A percentile compares a stretch with the other conserved stretches of the same genome.
Evolutionary conservation across 2,113 vertebrate species (phyloP).

Genomic region (Gnathonemus longibarbis): DNA sequence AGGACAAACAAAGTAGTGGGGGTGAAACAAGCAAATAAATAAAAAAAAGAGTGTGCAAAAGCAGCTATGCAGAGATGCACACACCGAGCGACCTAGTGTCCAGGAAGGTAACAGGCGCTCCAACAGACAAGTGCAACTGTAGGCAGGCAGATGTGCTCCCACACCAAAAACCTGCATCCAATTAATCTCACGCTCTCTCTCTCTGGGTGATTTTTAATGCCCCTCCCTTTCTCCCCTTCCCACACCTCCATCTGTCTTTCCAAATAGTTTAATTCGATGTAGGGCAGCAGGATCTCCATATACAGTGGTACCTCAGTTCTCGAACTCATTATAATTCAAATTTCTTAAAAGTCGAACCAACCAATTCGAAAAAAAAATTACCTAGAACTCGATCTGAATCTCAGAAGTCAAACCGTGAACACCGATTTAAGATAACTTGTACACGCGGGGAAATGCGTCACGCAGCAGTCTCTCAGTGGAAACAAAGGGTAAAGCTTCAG

Average conservation of each 20-base stretch:
- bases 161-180: not conserved
- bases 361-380: too few species aligned
- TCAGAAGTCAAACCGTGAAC: too few species aligned
- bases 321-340: too few species aligned
- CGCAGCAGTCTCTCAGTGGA: too few species aligned
- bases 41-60: not conserved
- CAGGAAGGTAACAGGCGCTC: not conserved
- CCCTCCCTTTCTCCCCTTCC: not conserved
- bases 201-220: not conserved
- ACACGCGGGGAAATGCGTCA: too few species aligned
- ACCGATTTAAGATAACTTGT: too few species aligned
- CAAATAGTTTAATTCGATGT: not conserved
- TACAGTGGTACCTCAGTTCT: not conserved
- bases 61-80: conserved; percentile 16
- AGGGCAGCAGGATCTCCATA: not conserved
- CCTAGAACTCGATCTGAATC: too few species aligned
- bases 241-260: not conserved
- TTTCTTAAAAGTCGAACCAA: too few species aligned
- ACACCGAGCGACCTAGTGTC: not conserved
- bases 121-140: conserved; percentile 18
- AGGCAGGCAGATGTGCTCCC: not conserved
- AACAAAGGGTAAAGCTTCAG: too few species aligned
- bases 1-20: conserved; percentile 60
- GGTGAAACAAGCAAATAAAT: conserved; percentile 22
- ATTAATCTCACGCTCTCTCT: not conserved